Conservation (phyloP, 2,797 vertebrate species). For the Apogon hyalosoma region DNA sequence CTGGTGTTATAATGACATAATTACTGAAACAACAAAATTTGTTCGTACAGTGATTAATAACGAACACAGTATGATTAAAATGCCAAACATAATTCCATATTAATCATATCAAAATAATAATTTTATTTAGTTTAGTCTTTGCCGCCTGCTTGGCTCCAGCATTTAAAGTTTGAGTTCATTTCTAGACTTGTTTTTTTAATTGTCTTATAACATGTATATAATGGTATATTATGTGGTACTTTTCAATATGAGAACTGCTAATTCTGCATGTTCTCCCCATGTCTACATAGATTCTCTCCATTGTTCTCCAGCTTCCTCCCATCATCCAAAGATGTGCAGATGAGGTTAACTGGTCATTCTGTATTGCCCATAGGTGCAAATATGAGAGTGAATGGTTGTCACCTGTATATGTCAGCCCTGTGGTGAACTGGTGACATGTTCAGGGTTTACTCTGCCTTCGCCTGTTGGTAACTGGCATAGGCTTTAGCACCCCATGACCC, state of each 20-base stretch:
- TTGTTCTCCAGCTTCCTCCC: too few relatives aligned
- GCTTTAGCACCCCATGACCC: too few relatives aligned
- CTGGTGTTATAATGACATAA: slow-evolving; percentile 21
- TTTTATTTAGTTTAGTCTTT: slow-evolving; percentile 15
- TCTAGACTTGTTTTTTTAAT: background rate
- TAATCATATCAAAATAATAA: slow-evolving; percentile 7
- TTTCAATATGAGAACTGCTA: background rate
- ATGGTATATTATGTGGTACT: background rate
- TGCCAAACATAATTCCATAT: slow-evolving; percentile 12
- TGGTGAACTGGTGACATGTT: too few relatives aligned
- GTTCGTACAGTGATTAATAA: slow-evolving; percentile 27
- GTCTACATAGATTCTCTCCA: too few relatives aligned
- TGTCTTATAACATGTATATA: background rate
- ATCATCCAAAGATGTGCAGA: too few relatives aligned
- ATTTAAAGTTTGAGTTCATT: background rate
- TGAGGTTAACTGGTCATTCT: too few relatives aligned
- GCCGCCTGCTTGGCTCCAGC: background rate
- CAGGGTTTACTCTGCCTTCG: too few relatives aligned
- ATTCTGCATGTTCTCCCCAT: slow-evolving; percentile 1
- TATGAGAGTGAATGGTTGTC: too few relatives aligned
- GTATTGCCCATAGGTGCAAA: too few relatives aligned
- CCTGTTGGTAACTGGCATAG: too few relatives aligned
- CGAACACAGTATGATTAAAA: slow-evolving; percentile 17
- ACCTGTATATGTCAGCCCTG: too few relatives aligned
- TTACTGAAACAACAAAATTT: slow-evolving; percentile 41